Percentiles rank a stretch among this genome's conserved stretches.
phyloP scores from a whole-genome alignment of 2,797 vertebrate genomes.

The Bovichtus variegatus region DNA sequence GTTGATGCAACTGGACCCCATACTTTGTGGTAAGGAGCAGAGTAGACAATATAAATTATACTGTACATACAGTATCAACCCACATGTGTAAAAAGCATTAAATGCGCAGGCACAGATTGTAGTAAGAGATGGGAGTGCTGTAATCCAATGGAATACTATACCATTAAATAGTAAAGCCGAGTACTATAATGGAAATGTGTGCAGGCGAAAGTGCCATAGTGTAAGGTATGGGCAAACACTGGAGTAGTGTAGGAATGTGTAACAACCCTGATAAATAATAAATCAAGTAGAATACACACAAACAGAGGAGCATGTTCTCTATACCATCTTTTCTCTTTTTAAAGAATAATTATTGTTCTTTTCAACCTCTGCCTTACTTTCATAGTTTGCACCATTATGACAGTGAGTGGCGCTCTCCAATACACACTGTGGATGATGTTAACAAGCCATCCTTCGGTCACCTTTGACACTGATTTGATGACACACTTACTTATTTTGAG shows the following conservation, averaged over 20 bases:
- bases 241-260: slow-evolving; percentile 34
- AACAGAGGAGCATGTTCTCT: slow-evolving; percentile 1
- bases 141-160: slow-evolving; percentile 42
- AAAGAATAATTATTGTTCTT: slow-evolving; percentile 17
- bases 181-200: slow-evolving; percentile 47
- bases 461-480: not conserved
- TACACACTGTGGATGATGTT: slow-evolving; percentile 15
- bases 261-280: slow-evolving; percentile 47
- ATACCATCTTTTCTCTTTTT: slow-evolving; percentile 2
- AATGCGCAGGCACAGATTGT: slow-evolving; percentile 30
- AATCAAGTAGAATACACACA: slow-evolving; percentile 38
- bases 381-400: slow-evolving; percentile 37
- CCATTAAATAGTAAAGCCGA: slow-evolving; percentile 54
- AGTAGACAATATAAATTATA: slow-evolving; percentile 7
- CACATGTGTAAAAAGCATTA: slow-evolving; percentile 11
- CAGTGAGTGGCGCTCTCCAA: slow-evolving; percentile 43
- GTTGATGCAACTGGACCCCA: not conserved
- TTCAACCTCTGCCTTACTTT: slow-evolving; percentile 39
- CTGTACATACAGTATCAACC: not conserved
- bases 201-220: slow-evolving; percentile 18
- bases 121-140: slow-evolving; percentile 1
- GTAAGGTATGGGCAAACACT: slow-evolving; percentile 35
- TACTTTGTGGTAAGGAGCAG: not conserved
- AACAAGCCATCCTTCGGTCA: not conserved
- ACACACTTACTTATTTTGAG: not conserved